Percentiles rank a stretch among this genome's conserved stretches.
Evolutionary conservation across 2,888 invertebrate species (phyloP).

Genomic region (Trimorus sp.): DNA sequence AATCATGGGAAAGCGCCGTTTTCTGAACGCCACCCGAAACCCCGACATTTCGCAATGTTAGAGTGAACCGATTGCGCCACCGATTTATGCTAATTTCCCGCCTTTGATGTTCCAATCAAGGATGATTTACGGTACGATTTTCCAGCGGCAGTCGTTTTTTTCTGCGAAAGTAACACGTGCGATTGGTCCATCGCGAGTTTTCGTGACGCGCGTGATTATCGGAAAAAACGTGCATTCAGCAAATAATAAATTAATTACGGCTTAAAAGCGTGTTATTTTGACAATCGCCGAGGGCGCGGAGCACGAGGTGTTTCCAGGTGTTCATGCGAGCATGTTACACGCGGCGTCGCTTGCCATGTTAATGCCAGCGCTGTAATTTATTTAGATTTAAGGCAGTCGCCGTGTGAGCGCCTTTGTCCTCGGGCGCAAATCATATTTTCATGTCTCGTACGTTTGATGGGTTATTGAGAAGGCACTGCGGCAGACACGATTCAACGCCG

Average conservation of each 20-base stretch:
- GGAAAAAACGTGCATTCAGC: conserved; percentile 7
- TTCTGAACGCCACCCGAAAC: no score
- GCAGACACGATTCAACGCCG: no score
- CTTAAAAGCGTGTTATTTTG: conserved; percentile 70
- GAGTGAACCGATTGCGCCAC: no score
- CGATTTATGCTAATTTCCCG: no score
- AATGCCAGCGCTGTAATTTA: conserved; percentile 73
- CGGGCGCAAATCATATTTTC: conserved; percentile 67
- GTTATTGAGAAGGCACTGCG: conserved; percentile 48
- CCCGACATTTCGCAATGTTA: no score
- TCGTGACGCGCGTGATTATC: conserved; percentile 15
- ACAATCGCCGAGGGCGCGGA: conserved; percentile 65
- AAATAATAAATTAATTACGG: conserved; percentile 48
- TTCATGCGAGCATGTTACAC: conserved; percentile 66
- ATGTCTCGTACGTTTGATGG: conserved; percentile 60
- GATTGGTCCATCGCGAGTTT: background rate
- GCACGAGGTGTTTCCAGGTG: conserved; percentile 72
- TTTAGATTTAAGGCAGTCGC: conserved; percentile 72
- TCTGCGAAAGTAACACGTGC: no score
- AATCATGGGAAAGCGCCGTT: no score
- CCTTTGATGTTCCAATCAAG: no score
- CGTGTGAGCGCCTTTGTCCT: conserved; percentile 63
- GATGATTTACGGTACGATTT: no score
- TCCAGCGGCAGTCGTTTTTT: no score
- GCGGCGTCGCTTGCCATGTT: conserved; percentile 74